These are phyloP conservation scores for Fragum fragum DNA, from an alignment of 2,888 invertebrate species.

Conservation along the genomic window DNA sequence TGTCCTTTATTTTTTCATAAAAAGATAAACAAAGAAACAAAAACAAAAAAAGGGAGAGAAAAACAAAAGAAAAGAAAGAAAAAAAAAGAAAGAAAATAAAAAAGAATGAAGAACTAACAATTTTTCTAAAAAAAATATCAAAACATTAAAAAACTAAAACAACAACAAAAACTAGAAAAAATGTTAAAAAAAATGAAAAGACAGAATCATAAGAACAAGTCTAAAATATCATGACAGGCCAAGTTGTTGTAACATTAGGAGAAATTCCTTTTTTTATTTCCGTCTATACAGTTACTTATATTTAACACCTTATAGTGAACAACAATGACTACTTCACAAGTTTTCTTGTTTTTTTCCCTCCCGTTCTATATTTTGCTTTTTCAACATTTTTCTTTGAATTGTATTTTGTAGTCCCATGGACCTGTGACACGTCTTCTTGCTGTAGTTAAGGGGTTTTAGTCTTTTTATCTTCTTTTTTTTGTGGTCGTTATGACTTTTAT, in stretches of 20 bases:
- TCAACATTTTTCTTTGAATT: background rate
- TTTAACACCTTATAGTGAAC: background rate
- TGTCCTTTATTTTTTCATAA: too few relatives aligned
- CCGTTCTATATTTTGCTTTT: background rate
- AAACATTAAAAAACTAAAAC: background rate
- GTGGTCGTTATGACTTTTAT: background rate
- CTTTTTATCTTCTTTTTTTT: background rate
- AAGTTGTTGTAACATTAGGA: too few relatives aligned
- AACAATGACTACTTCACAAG: background rate
- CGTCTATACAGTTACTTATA: too few relatives aligned
- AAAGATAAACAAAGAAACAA: too few relatives aligned
- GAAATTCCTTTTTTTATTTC: too few relatives aligned
- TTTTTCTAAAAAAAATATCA: background rate
- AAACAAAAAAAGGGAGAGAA: too few relatives aligned
- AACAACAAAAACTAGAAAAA: background rate
- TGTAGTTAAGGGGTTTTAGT: background rate
- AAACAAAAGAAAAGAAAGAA: background rate
- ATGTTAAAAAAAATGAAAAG: background rate
- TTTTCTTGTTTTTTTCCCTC: background rate
- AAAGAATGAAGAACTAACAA: background rate
- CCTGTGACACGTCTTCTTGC: background rate
- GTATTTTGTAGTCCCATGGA: background rate
- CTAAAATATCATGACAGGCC: too few relatives aligned
- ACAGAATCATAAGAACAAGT: too few relatives aligned
- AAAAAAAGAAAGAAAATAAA: background rate